phyloP scores from a whole-genome alignment of 92 coral and sea anemone genomes.

The Porites evermanni region DNA sequence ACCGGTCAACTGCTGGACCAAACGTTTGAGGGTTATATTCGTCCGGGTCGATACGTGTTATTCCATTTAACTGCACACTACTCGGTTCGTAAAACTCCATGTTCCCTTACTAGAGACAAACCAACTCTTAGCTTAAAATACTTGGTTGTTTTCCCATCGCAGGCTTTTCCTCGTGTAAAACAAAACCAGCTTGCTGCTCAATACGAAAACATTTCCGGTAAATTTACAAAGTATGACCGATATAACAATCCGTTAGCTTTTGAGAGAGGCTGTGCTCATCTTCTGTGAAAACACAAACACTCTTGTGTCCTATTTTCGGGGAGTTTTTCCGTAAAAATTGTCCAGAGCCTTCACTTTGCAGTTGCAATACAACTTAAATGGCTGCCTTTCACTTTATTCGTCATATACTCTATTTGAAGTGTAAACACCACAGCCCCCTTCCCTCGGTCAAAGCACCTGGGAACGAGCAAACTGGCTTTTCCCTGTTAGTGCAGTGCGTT shows the following conservation, averaged over 20 bases:
- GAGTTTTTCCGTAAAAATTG: background rate
- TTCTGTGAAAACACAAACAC: background rate
- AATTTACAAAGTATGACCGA: background rate
- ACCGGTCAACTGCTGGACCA: constrained; percentile 72
- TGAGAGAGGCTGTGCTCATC: background rate
- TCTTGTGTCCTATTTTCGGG: background rate
- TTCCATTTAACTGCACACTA: constrained; percentile 70
- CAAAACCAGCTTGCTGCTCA: background rate
- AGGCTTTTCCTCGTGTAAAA: background rate
- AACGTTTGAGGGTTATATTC: constrained; percentile 7
- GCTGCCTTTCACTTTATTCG: background rate
- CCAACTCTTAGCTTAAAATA: background rate
- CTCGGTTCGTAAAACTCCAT: constrained; percentile 92
- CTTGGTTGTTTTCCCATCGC: background rate
- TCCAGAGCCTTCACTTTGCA: background rate
- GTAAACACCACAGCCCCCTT: background rate
- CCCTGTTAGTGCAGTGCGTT: too few species aligned
- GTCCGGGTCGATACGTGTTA: constrained; percentile 83
- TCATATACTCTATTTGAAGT: constrained; percentile 1
- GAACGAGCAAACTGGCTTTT: too few species aligned
- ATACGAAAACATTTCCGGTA: background rate
- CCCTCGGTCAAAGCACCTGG: background rate
- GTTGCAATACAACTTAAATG: background rate
- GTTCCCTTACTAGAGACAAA: background rate
- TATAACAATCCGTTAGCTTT: background rate